phyloP scores from a whole-genome alignment of 2,113 vertebrate species.

The Trachemys scripta region DNA sequence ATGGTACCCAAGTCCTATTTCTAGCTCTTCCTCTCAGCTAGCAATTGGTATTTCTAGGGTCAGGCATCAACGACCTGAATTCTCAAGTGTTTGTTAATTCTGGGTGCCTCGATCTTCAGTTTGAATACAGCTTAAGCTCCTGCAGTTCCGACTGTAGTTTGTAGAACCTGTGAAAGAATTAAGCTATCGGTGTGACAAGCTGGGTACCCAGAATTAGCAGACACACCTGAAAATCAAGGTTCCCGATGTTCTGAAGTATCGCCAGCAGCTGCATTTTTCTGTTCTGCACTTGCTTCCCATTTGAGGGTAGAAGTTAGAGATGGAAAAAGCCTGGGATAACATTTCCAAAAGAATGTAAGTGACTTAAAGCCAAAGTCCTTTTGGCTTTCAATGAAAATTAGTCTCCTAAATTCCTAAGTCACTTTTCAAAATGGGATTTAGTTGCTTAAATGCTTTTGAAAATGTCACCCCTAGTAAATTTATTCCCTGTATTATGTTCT shows the following conservation, averaged over 20 bases:
- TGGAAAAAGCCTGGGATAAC: background rate
- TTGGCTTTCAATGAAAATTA: background rate
- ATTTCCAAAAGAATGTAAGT: background rate
- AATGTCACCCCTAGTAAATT: background rate
- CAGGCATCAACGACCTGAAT: background rate
- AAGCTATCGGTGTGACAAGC: background rate
- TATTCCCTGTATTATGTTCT: background rate
- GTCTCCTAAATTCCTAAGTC: background rate
- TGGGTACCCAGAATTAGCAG: background rate
- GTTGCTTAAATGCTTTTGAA: background rate
- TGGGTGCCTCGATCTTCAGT: background rate
- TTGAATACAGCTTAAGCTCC: background rate
- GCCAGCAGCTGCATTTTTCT: background rate
- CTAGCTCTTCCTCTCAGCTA: rapidly evolving
- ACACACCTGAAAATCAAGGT: background rate
- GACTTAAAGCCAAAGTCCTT: background rate
- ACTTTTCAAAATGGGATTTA: background rate
- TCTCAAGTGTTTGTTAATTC: no score
- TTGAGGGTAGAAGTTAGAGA: background rate
- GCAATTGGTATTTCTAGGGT: background rate
- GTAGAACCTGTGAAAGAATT: background rate
- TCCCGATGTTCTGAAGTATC: background rate
- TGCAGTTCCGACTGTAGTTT: background rate
- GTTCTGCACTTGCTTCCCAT: background rate
- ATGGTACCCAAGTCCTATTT: background rate